Base-by-base conservation (phyloP, 2,888 invertebrate genomes). In the Drosophila melanosoma region DNA sequence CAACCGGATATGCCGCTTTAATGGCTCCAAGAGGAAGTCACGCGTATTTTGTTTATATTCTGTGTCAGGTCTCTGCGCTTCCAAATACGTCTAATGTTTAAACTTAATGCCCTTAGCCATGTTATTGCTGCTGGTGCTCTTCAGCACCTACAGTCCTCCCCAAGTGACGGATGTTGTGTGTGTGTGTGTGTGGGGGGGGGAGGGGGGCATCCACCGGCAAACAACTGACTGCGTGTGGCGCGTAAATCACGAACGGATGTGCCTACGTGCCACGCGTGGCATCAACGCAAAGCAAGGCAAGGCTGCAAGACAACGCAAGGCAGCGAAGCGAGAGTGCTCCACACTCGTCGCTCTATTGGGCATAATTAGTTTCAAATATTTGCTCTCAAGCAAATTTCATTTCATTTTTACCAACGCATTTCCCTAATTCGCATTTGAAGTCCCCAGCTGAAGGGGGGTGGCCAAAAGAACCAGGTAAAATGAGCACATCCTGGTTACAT, bases 21-120 rank as follows among this genome's bases (percentile, higher is more conserved):
- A 91, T 88, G 87, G 80, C 77, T 79, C 75, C 80, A 71, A 82
- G 73, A 83, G 90, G 90, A 91, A 91, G 89, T 90, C 90, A 91
- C 87, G 91, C 90, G 83, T 86, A 84, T 81, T 87, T 90, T 82
- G 89, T 84, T 90, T 91, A 90, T 87, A 85, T 82, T 86, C 72
- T 61, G 76, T 76, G 76, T 67, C 58, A 49, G 40, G 57, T 52
- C 65, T 36, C 58, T 45, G 53, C 56, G 40, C 69, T 58, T 54
- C 59, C 56, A 65, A 81, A 84, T 71, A 66, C 58, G 70, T 80
- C 87, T 76, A 74, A 87, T 82, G 87, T 69, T 75, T 75, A 79
- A 81, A 81, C 81, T 69, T 85, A 88, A 85, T 85, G 79, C 63
- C 58, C 57, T 54, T 59, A 65, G 68, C 73, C 65, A 49, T 58